phyloP scores from a whole-genome alignment of 1,140 invertebrate genomes.

The Phymastichus coffea region DNA sequence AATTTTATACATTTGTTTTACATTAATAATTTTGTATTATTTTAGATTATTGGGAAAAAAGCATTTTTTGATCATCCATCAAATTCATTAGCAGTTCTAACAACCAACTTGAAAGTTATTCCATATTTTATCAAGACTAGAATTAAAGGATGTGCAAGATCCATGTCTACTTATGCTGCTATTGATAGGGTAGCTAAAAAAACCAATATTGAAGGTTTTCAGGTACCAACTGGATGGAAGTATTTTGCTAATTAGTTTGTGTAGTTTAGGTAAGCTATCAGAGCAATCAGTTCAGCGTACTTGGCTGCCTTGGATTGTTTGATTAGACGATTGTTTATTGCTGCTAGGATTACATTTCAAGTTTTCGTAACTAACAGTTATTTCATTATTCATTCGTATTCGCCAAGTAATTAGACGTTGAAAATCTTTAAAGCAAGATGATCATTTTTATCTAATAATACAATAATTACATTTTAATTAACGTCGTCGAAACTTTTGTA shows the following conservation, averaged over 20 bases:
- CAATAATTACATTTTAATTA: too few species aligned
- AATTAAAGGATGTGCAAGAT: conserved; percentile 90
- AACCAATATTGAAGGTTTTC: conserved; percentile 78
- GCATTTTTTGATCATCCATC: conserved; percentile 99
- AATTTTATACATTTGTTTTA: neutral
- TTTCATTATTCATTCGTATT: too few species aligned
- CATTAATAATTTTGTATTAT: conserved; percentile 8
- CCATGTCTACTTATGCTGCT: conserved; percentile 98
- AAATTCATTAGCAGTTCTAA: conserved; percentile 94
- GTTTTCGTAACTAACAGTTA: too few species aligned
- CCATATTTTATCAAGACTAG: conserved; percentile 90
- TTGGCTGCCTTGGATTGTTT: too few species aligned
- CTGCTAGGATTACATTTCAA: too few species aligned
- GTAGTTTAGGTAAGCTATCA: too few species aligned
- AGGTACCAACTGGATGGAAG: conserved; percentile 98
- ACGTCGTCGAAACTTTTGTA: too few species aligned
- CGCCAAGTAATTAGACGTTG: too few species aligned
- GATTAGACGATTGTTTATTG: too few species aligned
- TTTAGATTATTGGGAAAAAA: conserved; percentile 85
- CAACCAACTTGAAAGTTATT: conserved; percentile 86
- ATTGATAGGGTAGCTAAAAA: conserved; percentile 88
- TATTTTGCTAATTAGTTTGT: conserved; percentile 64
- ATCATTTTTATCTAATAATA: too few species aligned
- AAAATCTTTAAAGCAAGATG: too few species aligned
- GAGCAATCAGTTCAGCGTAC: too few species aligned